These are phyloP conservation scores for Coccyzus lansbergi DNA, from an alignment of 2,797 vertebrate genomes.

Conservation along the genomic window DNA sequence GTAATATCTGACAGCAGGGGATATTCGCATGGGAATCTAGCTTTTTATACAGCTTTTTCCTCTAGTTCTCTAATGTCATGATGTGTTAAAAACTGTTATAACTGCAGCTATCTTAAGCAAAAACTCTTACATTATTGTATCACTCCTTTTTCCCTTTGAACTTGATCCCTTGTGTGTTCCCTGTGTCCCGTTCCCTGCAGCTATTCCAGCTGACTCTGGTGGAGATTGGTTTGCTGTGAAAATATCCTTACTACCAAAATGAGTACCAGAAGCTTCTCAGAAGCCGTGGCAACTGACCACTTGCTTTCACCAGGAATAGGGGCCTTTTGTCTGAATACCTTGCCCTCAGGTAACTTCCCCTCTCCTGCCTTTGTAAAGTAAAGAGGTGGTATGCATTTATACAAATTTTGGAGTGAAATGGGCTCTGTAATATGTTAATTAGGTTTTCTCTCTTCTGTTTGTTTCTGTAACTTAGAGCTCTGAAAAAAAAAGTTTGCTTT, in stretches of 20 bases:
- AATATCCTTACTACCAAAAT: slow-evolving; percentile 74
- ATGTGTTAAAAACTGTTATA: slow-evolving; percentile 38
- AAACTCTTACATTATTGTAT: slow-evolving; percentile 71
- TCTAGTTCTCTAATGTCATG: slow-evolving; percentile 11
- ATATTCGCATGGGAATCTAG: background rate
- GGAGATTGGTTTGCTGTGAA: slow-evolving; percentile 77
- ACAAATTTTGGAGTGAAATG: background rate
- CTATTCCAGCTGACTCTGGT: slow-evolving; percentile 76
- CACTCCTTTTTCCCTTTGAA: slow-evolving; percentile 74
- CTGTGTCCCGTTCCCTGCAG: slow-evolving; percentile 77
- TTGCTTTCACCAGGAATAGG: slow-evolving; percentile 78
- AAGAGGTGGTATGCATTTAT: slow-evolving; percentile 32
- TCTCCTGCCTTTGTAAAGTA: slow-evolving; percentile 46
- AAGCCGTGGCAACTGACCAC: slow-evolving; percentile 75
- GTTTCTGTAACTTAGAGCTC: background rate
- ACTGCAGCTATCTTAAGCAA: slow-evolving; percentile 57
- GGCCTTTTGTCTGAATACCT: slow-evolving; percentile 77
- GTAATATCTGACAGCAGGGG: background rate
- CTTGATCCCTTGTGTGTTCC: slow-evolving; percentile 72
- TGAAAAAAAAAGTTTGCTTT: background rate
- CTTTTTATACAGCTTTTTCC: background rate
- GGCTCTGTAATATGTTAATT: background rate
- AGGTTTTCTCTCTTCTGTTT: background rate
- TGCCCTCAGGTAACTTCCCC: slow-evolving; percentile 77
- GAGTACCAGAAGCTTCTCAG: slow-evolving; percentile 71